These are phyloP conservation scores for Stomatorhinus walkeri DNA, from an alignment of 2,797 vertebrate genomes.

Conservation along the genomic window DNA sequence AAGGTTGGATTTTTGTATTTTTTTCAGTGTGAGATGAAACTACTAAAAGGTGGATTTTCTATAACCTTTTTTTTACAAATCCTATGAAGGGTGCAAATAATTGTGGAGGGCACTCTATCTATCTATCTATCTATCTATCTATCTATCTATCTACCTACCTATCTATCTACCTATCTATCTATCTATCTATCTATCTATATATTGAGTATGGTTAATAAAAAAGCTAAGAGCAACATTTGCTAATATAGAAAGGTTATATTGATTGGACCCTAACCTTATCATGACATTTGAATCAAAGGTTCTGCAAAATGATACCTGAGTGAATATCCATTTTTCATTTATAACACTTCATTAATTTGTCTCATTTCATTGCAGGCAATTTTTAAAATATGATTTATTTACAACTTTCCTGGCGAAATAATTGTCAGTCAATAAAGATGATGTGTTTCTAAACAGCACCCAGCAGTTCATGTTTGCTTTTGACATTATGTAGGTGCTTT, in stretches of 20 bases:
- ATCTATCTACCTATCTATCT: neutral
- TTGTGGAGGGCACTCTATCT: neutral
- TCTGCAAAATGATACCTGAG: neutral
- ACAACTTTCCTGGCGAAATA: neutral
- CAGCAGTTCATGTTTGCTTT: neutral
- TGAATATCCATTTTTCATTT: neutral
- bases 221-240: neutral
- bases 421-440: neutral
- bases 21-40: no score
- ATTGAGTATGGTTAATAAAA: neutral
- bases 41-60: no score
- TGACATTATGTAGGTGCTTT: neutral
- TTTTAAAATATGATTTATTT: neutral
- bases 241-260: neutral
- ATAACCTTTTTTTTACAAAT: no score
- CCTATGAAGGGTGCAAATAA: no score
- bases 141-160: neutral
- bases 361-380: neutral
- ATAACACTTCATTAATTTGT: neutral
- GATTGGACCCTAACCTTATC: neutral
- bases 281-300: slow-evolving; percentile 13
- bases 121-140: neutral
- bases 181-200: neutral
- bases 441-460: neutral
- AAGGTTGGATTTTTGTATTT: no score